These are phyloP conservation scores for Trichogramma pretiosum DNA, from an alignment of 1,140 invertebrate genomes.

Conservation along the genomic window DNA sequence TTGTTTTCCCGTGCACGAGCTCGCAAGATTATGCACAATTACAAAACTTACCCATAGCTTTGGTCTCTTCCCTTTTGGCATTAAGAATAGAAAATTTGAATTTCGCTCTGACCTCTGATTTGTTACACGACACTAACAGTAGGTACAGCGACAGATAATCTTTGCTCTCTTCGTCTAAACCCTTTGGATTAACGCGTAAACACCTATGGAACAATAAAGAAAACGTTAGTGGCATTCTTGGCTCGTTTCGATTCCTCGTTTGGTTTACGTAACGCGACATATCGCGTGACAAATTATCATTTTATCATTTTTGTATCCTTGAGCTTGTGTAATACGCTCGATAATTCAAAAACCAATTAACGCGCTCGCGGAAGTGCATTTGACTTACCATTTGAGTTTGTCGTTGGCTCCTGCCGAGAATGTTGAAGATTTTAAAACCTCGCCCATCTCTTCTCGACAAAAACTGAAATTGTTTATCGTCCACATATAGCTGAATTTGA, in stretches of 20 bases:
- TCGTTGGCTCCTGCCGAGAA: slow-evolving; percentile 98
- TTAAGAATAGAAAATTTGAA: slow-evolving; percentile 99
- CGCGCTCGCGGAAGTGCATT: no score
- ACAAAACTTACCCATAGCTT: slow-evolving; percentile 84
- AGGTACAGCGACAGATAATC: slow-evolving; percentile 98
- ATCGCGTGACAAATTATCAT: no score
- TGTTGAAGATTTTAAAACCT: slow-evolving; percentile 98
- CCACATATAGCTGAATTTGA: slow-evolving; percentile 99
- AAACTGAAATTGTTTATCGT: slow-evolving; percentile 99
- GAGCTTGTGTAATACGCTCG: no score
- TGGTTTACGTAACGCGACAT: no score
- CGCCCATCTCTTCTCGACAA: slow-evolving; percentile 98
- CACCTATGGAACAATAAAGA: slow-evolving; percentile 58
- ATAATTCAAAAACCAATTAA: no score
- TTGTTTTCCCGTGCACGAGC: no score
- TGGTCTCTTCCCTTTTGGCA: slow-evolving; percentile 98
- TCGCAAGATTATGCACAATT: background rate
- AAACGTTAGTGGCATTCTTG: background rate
- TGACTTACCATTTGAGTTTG: slow-evolving; percentile 92
- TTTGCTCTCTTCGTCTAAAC: slow-evolving; percentile 98
- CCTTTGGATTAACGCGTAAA: slow-evolving; percentile 98
- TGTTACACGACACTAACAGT: slow-evolving; percentile 97
- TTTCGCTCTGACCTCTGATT: slow-evolving; percentile 98
- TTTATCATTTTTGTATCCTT: no score
- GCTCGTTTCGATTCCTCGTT: no score